Base-by-base conservation (phyloP, 2,113 vertebrate genomes). In the Lepus europaeus region DNA sequence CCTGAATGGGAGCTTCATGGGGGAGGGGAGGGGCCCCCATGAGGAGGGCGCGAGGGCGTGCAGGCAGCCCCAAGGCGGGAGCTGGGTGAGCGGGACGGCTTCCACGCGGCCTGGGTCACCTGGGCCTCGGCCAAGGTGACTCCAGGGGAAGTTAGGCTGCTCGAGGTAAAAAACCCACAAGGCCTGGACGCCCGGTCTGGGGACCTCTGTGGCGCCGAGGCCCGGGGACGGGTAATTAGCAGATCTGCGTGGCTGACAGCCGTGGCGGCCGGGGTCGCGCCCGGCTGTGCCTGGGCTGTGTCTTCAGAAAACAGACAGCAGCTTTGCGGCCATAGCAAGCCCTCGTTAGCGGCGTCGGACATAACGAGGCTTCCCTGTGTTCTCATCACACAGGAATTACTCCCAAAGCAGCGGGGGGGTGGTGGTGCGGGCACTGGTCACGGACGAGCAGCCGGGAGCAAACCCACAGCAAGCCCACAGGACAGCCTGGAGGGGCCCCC, bases 351-450 rank as follows among this genome's bases (percentile, higher is more conserved):
- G 25, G 76, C 69, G 93, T 64, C 92, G 82, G 63, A 39, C 64
- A 64, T 95, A 82, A 79, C 86, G 93, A 95, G 94, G 68, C 4
- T 85, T 89, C 49, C 73, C 86, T 66, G 85, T 89, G 79, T 91
- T 83, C 95, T 96, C 87, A 59, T 80, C 93, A 83, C 53, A 66
- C 11, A 89, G 74, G 72, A 82, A 96, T 95, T 23, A 64, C 66
- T 77, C 89, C 70, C 1, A 53, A 61, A 89, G 61, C 76, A 72
- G 2, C 79, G 0, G 86, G 64, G 76, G 12, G 69, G 53, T 3
- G 11, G 23, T 17, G 2, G 73, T 20, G 69, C 66, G 36, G 83
- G 29, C 22, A 2, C 39, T 1, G n/a, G 84, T 10, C 31, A 25
- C 25, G 14, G 10, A 53, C 56, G n/a, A 31, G 25, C 1, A 9